These are phyloP conservation scores for Hestina assimilis DNA, from an alignment of 1,140 invertebrate genomes.

Conservation along the genomic window DNA sequence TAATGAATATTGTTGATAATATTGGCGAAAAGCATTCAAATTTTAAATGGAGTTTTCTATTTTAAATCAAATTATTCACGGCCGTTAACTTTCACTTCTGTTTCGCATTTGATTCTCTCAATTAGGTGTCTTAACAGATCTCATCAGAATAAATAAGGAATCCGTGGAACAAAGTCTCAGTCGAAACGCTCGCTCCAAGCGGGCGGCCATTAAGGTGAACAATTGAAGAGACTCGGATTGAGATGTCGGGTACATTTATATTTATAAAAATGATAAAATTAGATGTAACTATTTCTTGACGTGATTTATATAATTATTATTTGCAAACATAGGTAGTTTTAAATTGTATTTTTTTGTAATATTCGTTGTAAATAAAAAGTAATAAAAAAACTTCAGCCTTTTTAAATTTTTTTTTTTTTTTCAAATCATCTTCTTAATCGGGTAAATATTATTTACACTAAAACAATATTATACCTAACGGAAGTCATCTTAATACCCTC, in stretches of 20 bases:
- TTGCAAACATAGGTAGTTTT: no score
- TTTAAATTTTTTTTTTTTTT: no score
- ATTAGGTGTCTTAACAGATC: conserved; percentile 20
- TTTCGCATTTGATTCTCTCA: conserved; percentile 18
- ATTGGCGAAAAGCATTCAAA: conserved; percentile 6
- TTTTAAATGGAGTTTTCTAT: conserved; percentile 8
- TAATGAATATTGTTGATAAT: background rate
- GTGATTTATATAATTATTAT: no score
- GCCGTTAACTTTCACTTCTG: conserved; percentile 2
- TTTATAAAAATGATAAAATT: no score
- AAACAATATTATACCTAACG: background rate
- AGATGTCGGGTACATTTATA: no score
- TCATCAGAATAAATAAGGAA: conserved; percentile 18
- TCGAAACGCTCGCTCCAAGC: conserved; percentile 3
- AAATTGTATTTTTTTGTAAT: no score
- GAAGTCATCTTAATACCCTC: no score
- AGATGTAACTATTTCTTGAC: no score
- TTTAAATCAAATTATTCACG: conserved; percentile 13
- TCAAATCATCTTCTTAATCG: background rate
- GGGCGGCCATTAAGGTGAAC: conserved; percentile 30
- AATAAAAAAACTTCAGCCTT: no score
- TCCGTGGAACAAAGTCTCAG: conserved; percentile 6
- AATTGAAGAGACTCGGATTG: conserved; percentile 27
- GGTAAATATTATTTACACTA: background rate
- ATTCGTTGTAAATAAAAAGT: no score